phyloP scores from a whole-genome alignment of 2,113 vertebrate genomes.

The Paracanthobrama guichenoti region DNA sequence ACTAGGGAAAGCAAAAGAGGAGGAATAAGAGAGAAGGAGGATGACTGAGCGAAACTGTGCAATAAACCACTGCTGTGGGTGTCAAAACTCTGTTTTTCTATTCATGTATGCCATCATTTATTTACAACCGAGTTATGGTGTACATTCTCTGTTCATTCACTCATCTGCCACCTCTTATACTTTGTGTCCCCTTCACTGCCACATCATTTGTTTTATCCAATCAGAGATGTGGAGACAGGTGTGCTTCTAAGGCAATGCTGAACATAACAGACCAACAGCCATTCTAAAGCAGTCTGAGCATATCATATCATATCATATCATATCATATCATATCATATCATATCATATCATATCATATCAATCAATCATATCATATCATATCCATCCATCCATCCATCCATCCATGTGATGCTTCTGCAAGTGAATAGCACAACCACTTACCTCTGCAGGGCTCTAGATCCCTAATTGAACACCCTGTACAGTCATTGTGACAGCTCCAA shows the following conservation, averaged over 20 bases:
- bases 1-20: background rate
- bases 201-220: background rate
- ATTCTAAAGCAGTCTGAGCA: background rate
- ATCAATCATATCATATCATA: no score
- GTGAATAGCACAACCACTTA: background rate
- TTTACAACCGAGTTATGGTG: constrained; percentile 47
- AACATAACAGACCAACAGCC: background rate
- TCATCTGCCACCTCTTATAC: constrained; percentile 36
- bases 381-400: background rate
- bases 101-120: constrained; percentile 49
- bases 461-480: background rate
- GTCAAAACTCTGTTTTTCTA: constrained; percentile 30
- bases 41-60: background rate
- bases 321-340: background rate
- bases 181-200: background rate
- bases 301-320: background rate
- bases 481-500: background rate
- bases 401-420: background rate
- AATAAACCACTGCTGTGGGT: constrained; percentile 16
- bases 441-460: background rate
- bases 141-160: constrained; percentile 54
- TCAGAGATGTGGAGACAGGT: constrained; percentile 55
- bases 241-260: constrained; percentile 62
- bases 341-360: background rate
- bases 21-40: background rate